Evolutionary conservation across 2,113 vertebrate genomes (phyloP), one percentile per base, ranked within the genome.

Genomic region (Chionomys nivalis): DNA sequence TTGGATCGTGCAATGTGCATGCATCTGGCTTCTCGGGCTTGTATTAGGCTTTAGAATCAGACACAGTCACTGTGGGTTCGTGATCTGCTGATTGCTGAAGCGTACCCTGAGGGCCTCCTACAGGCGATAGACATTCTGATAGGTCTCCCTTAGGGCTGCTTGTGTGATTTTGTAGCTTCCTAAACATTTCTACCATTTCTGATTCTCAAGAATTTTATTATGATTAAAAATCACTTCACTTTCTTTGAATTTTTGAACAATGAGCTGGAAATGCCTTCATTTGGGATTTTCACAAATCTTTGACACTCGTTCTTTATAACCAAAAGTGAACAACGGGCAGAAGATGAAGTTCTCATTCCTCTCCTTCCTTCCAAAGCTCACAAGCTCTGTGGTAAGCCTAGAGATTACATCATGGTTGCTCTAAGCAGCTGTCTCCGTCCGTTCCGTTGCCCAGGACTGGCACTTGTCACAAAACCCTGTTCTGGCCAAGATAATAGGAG

Each of bases 161-260:
- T 13, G 78, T 70, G 33, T 39, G 68, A 93, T 73, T 93, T 83
- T 77, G 83, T 47, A 77, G 85, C 63, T 93, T 70, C 75, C 70
- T 86, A 89, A 91, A 94, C 70, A 87, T 52, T 66, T 73, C 36
- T 79, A 89, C 7, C 24, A 55, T 91, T 91, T 17, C 11, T 83
- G 61, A 89, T 79, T 88, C 52, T 96, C 73, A 78, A 47, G n/a
- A 93, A 87, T 83, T 86, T 87, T 63, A 82, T 12, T 90, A 76
- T 55, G 65, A 86, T 24, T 63, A 17, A 89, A 97, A 91, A 76
- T 79, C 66, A 85, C 19, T 75, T 90, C 66, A 61, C 47, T 87
- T 70, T 75, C 47, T 97, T 79, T 72, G 39, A 70, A 89, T 93
- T 89, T 82, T 70, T 75, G 61, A 83, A 79, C 23, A 75, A 7